A percentile compares a stretch with the other conserved stretches of the same genome.
These are phyloP conservation scores for Trematomus bernacchii DNA, from an alignment of 2,797 vertebrate species.

Conservation along the genomic window DNA sequence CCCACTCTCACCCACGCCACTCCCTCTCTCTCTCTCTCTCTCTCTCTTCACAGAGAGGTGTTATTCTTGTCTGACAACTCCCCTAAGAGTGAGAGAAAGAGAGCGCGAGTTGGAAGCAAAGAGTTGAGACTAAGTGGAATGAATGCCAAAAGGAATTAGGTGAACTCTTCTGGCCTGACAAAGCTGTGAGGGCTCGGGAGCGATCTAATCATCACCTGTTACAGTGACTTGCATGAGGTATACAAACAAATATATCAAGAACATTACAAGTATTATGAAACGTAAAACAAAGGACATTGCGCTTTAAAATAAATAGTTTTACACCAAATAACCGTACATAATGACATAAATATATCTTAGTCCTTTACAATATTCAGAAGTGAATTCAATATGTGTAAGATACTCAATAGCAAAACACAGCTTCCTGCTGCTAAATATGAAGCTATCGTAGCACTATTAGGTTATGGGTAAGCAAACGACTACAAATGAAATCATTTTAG, in stretches of 20 bases:
- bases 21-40: constrained; percentile 20
- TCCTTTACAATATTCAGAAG: background rate
- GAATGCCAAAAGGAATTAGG: constrained; percentile 71
- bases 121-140: constrained; percentile 55
- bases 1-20: constrained; percentile 32
- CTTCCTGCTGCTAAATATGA: background rate
- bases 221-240: constrained; percentile 39
- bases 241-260: background rate
- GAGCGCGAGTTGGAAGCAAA: constrained; percentile 53
- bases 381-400: background rate
- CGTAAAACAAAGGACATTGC: background rate
- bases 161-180: constrained; percentile 56
- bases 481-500: background rate
- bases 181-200: constrained; percentile 41
- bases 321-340: background rate
- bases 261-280: background rate
- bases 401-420: background rate
- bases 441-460: background rate
- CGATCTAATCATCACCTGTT: constrained; percentile 63
- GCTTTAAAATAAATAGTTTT: background rate
- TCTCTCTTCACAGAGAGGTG: constrained; percentile 58
- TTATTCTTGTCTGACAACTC: constrained; percentile 75
- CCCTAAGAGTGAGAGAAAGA: constrained; percentile 64
- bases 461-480: background rate
- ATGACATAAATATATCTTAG: background rate